Percentiles rank a stretch among this genome's conserved stretches.
These are phyloP conservation scores for Dermatophagoides farinae DNA, from an alignment of 1,140 invertebrate species.

Conservation along the genomic window DNA sequence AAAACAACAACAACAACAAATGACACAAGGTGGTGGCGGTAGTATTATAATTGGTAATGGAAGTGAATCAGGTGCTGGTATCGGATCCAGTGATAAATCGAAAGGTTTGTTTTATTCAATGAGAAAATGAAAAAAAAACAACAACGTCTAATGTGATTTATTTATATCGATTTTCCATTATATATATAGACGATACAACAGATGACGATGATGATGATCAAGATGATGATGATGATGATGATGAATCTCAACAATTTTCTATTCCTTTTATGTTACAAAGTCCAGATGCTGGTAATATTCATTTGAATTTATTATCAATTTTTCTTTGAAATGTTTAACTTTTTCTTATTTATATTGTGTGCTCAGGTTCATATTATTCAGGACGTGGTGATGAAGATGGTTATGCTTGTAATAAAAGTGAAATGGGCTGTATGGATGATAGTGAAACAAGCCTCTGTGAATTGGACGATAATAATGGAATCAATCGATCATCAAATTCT, in stretches of 20 bases:
- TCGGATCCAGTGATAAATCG: constrained; percentile 11
- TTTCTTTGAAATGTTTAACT: not conserved
- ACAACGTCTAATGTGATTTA: not conserved
- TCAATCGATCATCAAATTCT: constrained; percentile 4
- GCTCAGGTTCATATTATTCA: constrained; percentile 19
- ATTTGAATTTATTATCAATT: not conserved
- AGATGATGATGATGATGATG: constrained; percentile 1
- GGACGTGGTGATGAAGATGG: constrained; percentile 13
- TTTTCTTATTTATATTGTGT: too few species aligned
- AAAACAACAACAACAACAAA: constrained; percentile 21
- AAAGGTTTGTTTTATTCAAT: constrained; percentile 5
- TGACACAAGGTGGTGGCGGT: constrained; percentile 6
- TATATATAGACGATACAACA: too few species aligned
- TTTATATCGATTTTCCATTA: not conserved
- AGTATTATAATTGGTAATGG: constrained; percentile 7
- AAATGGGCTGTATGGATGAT: constrained; percentile 20
- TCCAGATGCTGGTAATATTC: constrained; percentile 15
- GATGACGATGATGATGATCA: not conserved
- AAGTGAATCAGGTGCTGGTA: constrained; percentile 11
- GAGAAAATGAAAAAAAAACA: not conserved
- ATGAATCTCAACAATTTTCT: constrained; percentile 12
- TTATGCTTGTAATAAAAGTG: constrained; percentile 14
- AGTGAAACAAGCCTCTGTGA: constrained; percentile 17
- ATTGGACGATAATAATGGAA: not conserved
- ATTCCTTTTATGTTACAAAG: constrained; percentile 12